These are phyloP conservation scores for Phyllopteryx taeniolatus DNA, from an alignment of 2,113 vertebrate genomes.

Conservation along the genomic window DNA sequence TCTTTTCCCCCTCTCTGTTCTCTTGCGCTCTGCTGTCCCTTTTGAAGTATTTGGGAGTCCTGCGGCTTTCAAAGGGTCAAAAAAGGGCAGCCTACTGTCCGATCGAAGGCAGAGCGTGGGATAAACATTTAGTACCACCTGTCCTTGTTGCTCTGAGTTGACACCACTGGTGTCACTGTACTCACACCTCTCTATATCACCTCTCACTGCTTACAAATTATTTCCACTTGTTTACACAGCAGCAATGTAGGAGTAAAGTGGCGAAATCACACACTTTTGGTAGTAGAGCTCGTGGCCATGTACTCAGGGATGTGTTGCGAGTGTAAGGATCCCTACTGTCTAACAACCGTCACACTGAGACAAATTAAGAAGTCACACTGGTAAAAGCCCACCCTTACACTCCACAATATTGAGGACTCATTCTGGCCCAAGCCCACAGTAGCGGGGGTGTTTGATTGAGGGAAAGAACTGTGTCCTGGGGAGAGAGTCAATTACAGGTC, in stretches of 20 bases:
- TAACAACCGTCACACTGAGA: conserved; percentile 50
- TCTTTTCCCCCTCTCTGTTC: conserved; percentile 40
- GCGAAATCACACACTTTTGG: conserved; percentile 24
- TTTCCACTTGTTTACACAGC: conserved; percentile 21
- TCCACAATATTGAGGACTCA: conserved; percentile 40
- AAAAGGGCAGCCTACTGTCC: conserved; percentile 56
- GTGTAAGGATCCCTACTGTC: conserved; percentile 48
- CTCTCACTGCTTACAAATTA: conserved; percentile 25
- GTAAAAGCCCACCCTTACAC: conserved; percentile 53
- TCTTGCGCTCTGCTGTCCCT: conserved; percentile 26
- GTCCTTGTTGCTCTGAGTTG: conserved; percentile 56
- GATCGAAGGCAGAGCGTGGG: conserved; percentile 34
- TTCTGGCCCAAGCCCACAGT: conserved; percentile 25
- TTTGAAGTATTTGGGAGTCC: conserved; percentile 60
- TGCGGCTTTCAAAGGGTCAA: conserved; percentile 65
- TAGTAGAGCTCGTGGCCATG: conserved; percentile 2
- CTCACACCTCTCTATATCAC: conserved; percentile 36
- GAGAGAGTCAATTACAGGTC: conserved; percentile 57
- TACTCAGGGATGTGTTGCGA: conserved; percentile 18
- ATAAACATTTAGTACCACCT: conserved; percentile 55
- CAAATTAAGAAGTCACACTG: conserved; percentile 51
- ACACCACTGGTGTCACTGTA: conserved; percentile 54
- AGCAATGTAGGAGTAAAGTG: conserved; percentile 13
- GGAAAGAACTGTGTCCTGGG: conserved; percentile 52
- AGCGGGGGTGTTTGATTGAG: conserved; percentile 47